Conservation (phyloP, 1,140 invertebrate species). For the Globodera ellingtonae region DNA sequence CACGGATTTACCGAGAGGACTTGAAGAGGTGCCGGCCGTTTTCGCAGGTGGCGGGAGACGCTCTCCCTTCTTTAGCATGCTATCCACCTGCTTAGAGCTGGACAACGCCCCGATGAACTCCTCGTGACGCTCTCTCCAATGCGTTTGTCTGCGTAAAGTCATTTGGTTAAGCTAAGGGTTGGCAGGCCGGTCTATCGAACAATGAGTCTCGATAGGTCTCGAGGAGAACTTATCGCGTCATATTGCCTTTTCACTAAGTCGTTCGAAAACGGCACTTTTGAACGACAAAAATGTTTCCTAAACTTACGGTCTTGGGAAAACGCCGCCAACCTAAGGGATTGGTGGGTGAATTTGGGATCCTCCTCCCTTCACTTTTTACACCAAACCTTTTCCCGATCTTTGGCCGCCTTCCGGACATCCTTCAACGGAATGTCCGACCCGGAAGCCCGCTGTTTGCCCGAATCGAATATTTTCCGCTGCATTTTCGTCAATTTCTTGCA, state of each 20-base stretch:
- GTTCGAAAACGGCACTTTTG: background rate
- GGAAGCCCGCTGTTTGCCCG: conserved; percentile 53
- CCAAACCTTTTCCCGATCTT: conserved; percentile 55
- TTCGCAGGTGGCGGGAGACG: conserved; percentile 50
- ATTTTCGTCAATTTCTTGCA: conserved; percentile 56
- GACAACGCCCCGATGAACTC: conserved; percentile 86
- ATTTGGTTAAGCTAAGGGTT: background rate
- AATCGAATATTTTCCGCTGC: conserved; percentile 56
- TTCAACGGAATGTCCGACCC: conserved; percentile 51
- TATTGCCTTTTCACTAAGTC: background rate
- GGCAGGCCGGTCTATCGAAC: too few species aligned
- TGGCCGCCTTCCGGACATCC: conserved; percentile 49
- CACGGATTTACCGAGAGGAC: conserved; percentile 17
- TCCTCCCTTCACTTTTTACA: background rate
- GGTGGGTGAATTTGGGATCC: background rate
- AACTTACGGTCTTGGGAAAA: conserved; percentile 64
- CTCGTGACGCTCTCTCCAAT: conserved; percentile 89
- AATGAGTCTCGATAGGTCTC: too few species aligned
- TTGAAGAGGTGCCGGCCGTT: conserved; percentile 31
- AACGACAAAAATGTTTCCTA: background rate
- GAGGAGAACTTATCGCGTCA: conserved; percentile 42
- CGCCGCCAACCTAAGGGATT: conserved; percentile 36
- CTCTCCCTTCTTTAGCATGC: conserved; percentile 73
- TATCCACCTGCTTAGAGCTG: conserved; percentile 82
- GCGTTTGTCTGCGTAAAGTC: conserved; percentile 70